Evolutionary conservation across 2,113 vertebrate species (phyloP).

Genomic region (Bettongia penicillata): DNA sequence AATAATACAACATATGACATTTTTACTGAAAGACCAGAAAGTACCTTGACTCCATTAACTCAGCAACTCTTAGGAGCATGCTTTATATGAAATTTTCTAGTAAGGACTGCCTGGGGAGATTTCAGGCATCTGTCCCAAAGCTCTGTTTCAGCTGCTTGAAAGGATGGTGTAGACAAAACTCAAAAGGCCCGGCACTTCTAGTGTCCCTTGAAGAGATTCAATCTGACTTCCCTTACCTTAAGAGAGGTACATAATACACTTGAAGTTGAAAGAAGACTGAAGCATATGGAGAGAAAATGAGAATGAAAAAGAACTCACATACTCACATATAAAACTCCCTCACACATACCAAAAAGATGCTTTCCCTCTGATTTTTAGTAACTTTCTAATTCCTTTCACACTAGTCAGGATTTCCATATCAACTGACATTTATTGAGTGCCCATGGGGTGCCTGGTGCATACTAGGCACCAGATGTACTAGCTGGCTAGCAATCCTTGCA

Average conservation of each 20-base stretch:
- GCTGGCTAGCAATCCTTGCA: background rate
- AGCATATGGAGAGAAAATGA: background rate
- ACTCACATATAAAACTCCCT: background rate
- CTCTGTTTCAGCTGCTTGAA: slow-evolving; percentile 50
- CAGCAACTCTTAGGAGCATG: slow-evolving; percentile 45
- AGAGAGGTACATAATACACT: background rate
- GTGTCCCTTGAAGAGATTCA: slow-evolving; percentile 41
- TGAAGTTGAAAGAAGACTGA: background rate
- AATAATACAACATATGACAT: background rate
- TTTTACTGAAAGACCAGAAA: slow-evolving; percentile 37
- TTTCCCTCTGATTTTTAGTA: slow-evolving; percentile 24
- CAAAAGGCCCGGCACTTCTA: background rate
- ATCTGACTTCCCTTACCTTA: slow-evolving; percentile 9
- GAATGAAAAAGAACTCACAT: background rate
- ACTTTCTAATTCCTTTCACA: background rate
- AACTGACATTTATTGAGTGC: slow-evolving; percentile 13
- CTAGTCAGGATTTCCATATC: slow-evolving; percentile 28
- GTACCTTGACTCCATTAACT: slow-evolving; percentile 44
- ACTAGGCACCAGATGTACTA: background rate
- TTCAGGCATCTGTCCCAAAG: slow-evolving; percentile 51
- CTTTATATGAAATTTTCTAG: slow-evolving; percentile 45
- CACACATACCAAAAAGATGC: background rate
- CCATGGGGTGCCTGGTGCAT: background rate
- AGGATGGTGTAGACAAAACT: slow-evolving; percentile 33
- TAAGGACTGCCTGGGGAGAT: slow-evolving; percentile 34